Base-by-base conservation (phyloP, 2,113 vertebrate species). In the Reinhardtius hippoglossoides region DNA sequence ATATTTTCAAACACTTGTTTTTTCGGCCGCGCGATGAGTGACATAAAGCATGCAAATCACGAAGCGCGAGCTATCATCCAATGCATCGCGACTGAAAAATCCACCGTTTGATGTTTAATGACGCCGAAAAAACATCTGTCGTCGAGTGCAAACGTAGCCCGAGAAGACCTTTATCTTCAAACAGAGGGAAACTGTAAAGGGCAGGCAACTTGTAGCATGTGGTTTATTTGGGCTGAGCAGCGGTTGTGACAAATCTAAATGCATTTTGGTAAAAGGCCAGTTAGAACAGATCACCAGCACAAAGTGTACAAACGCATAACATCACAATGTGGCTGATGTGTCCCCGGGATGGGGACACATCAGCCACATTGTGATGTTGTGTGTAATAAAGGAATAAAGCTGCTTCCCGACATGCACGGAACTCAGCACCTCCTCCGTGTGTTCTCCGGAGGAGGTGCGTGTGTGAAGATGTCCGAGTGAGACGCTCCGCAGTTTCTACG, bases 91-190 rank as follows among this genome's bases (percentile, higher is more conserved):
- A 67, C 64, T 67, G 54, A 75, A 52, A 13, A 75, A 67, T 76
- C 12, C 37, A 69, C 80, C 40, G 68, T 74, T 48, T 59, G 54
- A 69, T 63, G 72, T 52, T 50, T 31, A 60, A 58, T 74, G 70
- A 71, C 80, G 54, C 42, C 57, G 35, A 77, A 71, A 82, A 77
- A 71, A 82, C 73, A 72, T 76, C 65, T 23, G 24, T 70, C 55
- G 48, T 73, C 64, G 64, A 67, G 46, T 9, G 65, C 12, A 4
- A 21, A 27, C 9, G 37, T 9, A 57, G 13, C 58, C 48, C 40
- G 35, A 67, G 35, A 42, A 76, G 9, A 18, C n/a, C 40, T 58
- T 61, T 31, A 31, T 31, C 37, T 67, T 64, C 55, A 75, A 60
- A 71, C 1, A 21, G 37, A 77, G 10, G 31, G 3, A 0, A 66